These are phyloP conservation scores for Danionella dracula DNA, from an alignment of 2,797 vertebrate genomes.

Conservation along the genomic window DNA sequence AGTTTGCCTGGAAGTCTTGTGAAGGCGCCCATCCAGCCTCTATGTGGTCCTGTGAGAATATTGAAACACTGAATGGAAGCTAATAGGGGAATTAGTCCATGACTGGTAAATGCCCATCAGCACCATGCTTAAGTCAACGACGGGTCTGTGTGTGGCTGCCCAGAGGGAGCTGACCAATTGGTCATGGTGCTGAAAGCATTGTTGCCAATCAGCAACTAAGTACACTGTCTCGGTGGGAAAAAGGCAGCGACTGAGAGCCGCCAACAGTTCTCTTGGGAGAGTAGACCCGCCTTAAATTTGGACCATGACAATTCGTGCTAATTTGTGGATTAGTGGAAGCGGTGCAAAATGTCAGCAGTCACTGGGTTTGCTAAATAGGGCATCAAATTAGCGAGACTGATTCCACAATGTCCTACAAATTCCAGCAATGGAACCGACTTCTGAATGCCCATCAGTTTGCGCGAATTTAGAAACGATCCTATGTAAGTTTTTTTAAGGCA, in stretches of 20 bases:
- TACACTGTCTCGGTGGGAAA: constrained; percentile 83
- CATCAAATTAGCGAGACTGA: constrained; percentile 85
- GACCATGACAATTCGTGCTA: constrained; percentile 87
- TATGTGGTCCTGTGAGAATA: constrained; percentile 76
- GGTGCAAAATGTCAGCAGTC: constrained; percentile 85
- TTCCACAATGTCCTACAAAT: constrained; percentile 71
- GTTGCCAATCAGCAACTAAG: constrained; percentile 69
- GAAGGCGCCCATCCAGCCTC: constrained; percentile 51
- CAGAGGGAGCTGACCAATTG: constrained; percentile 79
- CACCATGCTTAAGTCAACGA: constrained; percentile 57
- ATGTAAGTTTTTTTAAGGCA: not conserved
- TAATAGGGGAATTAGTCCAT: constrained; percentile 75
- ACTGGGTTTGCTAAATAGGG: constrained; percentile 81
- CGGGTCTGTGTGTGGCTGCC: constrained; percentile 65
- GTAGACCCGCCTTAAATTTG: constrained; percentile 78
- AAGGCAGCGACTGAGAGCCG: constrained; percentile 68
- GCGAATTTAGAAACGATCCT: constrained; percentile 32
- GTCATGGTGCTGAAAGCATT: constrained; percentile 84
- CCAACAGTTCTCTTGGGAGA: constrained; percentile 69
- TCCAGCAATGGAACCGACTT: constrained; percentile 69
- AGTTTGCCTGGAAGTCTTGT: too few relatives aligned
- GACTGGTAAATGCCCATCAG: constrained; percentile 75
- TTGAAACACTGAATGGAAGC: constrained; percentile 64
- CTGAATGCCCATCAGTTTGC: constrained; percentile 51
- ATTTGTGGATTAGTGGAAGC: constrained; percentile 85